phyloP scores from a whole-genome alignment of 2,797 vertebrate species.

The Danio aesculapii region DNA sequence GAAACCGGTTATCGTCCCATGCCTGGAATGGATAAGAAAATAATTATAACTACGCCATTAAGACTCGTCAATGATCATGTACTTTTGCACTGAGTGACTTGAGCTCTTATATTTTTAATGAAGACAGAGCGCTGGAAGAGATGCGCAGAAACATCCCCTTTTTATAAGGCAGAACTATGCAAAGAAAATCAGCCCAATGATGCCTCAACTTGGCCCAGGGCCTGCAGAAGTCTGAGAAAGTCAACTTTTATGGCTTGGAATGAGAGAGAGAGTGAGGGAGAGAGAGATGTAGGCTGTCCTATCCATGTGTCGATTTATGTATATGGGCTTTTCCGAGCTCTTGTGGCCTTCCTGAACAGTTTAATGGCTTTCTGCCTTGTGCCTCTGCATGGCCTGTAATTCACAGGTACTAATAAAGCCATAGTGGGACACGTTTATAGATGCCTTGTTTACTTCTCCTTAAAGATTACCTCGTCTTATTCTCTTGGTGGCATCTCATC shows the following conservation, averaged over 20 bases:
- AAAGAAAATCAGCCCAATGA: constrained; percentile 10
- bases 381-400: constrained; percentile 40
- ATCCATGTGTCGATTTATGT: constrained; percentile 44
- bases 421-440: constrained; percentile 40
- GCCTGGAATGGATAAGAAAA: neutral
- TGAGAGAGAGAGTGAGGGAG: constrained; percentile 4
- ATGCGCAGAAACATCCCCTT: constrained; percentile 9
- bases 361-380: constrained; percentile 51
- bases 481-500: constrained; percentile 1
- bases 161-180: constrained; percentile 1
- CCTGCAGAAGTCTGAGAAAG: constrained; percentile 25
- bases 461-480: constrained; percentile 23
- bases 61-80: constrained; percentile 24
- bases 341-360: constrained; percentile 39
- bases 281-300: constrained; percentile 21
- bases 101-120: neutral
- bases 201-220: constrained; percentile 7
- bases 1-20: too few relatives aligned
- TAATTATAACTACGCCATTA: neutral
- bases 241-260: constrained; percentile 18
- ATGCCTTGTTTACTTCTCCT: constrained; percentile 47
- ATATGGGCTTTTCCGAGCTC: constrained; percentile 38
- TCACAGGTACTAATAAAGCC: constrained; percentile 47
- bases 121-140: constrained; percentile 2
- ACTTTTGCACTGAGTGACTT: neutral